A percentile compares a stretch with the other conserved stretches of the same genome.
Evolutionary conservation across 2,797 vertebrate genomes (phyloP).

Genomic region (Pogoniulus pusillus): DNA sequence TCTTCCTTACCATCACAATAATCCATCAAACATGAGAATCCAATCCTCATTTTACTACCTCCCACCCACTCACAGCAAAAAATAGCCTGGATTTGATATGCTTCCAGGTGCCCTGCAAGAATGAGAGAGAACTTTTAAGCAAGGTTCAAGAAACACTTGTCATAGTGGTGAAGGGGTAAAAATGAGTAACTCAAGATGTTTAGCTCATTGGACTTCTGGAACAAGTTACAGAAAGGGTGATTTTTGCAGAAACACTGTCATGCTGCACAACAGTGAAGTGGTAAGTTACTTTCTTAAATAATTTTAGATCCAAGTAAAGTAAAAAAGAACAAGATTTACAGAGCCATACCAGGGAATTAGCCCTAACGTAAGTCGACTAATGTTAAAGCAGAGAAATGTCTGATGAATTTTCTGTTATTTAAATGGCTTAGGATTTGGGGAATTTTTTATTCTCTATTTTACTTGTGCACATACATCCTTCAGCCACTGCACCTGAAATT

Average conservation of each 20-base stretch:
- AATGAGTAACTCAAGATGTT: constrained; percentile 46
- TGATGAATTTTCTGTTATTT: neutral
- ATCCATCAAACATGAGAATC: constrained; percentile 30
- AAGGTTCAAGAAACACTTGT: constrained; percentile 45
- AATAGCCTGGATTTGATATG: constrained; percentile 37
- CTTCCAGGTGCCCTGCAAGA: constrained; percentile 41
- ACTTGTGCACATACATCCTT: neutral
- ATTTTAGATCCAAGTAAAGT: constrained; percentile 33
- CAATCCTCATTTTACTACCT: constrained; percentile 24
- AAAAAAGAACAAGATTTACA: constrained; percentile 31
- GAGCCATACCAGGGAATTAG: neutral
- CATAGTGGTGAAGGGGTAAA: constrained; percentile 44
- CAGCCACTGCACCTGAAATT: neutral
- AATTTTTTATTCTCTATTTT: neutral
- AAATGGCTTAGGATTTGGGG: neutral
- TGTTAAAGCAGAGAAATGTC: neutral
- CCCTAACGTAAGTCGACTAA: neutral
- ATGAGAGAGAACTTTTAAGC: constrained; percentile 29
- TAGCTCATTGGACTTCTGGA: constrained; percentile 33
- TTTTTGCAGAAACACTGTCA: constrained; percentile 45
- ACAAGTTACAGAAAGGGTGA: constrained; percentile 26
- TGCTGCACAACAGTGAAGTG: constrained; percentile 16
- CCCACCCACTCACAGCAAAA: neutral
- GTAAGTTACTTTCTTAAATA: constrained; percentile 22
- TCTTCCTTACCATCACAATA: neutral